Evolutionary conservation across 2,888 invertebrate genomes (phyloP), one percentile per base, ranked within the genome.

Genomic region (Yponomeuta sedellus): DNA sequence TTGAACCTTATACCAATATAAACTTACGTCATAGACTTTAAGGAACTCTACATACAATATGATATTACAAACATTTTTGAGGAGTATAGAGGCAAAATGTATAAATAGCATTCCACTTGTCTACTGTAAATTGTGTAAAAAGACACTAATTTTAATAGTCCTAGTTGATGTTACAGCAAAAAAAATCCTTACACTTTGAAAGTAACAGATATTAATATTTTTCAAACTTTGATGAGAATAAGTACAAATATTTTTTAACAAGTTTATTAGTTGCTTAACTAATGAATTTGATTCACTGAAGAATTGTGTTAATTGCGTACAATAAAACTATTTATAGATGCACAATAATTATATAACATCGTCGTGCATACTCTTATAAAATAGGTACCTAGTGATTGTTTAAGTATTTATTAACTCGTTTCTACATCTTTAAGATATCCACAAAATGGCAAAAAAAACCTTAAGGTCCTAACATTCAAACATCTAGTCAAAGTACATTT

Each of bases 401-500:
- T 52, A 12, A 52, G 12, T 52, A 12, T 16, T 52, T 12, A 16
- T 52, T 16, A 16, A 25, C 25, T 52, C 16, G 16, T 52, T 16
- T 52, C 12, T n/a, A n/a, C n/a, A n/a, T n/a, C n/a, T n/a, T n/a
- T n/a, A n/a, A n/a, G 16, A 52, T 4, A 16, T 52, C 16, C 12
- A 1, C 44, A 52, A 52, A 16, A 12, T 52, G 3, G 44, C 16
- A 16, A 16, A 16, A 52, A 12, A 12, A 16, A 5, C 44, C 16
- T 8, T 59, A 59, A 19, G 59, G 34, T 61, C 25, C 25, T 61
- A 61, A n/a, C 5, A 3, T 28, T 61, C 8, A 61, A 61, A 28
- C 25, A 61, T 61, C 61, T 61, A 61, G 61, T 61, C 61, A 85
- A 83, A 82, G 74, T 79, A 82, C 83, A 85, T 80, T 82, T 74